These are phyloP conservation scores for Digitonthophagus gazella DNA, from an alignment of 2,888 invertebrate genomes.

Conservation along the genomic window DNA sequence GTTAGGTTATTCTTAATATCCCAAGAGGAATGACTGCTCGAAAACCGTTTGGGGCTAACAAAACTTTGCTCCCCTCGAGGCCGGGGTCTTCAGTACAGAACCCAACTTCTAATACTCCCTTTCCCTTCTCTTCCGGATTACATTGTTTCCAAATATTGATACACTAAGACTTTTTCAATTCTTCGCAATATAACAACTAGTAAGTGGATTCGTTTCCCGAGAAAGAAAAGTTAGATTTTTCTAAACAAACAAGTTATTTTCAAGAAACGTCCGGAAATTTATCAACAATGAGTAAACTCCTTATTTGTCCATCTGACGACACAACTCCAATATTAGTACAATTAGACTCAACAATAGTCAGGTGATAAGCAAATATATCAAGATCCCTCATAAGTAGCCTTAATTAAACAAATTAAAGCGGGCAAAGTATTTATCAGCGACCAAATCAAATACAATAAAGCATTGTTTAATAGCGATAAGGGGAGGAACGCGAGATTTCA, in stretches of 20 bases:
- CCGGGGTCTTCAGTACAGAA: not conserved
- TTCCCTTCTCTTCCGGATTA: not conserved
- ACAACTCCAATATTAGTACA: not conserved
- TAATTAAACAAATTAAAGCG: not conserved
- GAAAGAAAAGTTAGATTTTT: too few relatives aligned
- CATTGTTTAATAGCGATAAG: not conserved
- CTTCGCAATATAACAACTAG: not conserved
- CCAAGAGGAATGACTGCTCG: not conserved
- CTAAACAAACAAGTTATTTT: not conserved
- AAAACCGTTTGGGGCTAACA: not conserved
- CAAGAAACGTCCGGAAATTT: too few relatives aligned
- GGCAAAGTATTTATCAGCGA: not conserved
- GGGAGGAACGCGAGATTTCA: not conserved
- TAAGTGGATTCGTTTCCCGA: too few relatives aligned
- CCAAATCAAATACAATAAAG: not conserved
- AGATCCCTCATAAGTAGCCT: not conserved
- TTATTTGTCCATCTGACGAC: not conserved
- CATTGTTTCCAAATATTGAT: not conserved
- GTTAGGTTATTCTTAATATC: conserved; percentile 17
- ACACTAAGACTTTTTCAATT: not conserved
- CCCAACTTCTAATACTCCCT: not conserved
- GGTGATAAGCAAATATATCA: not conserved
- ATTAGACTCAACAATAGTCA: not conserved
- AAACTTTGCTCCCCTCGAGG: conserved; percentile 1
- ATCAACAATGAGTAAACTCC: not conserved